A percentile compares a stretch with the other conserved stretches of the same genome.
Evolutionary conservation across 2,797 vertebrate species (phyloP).

Genomic region (Halcyon badia): DNA sequence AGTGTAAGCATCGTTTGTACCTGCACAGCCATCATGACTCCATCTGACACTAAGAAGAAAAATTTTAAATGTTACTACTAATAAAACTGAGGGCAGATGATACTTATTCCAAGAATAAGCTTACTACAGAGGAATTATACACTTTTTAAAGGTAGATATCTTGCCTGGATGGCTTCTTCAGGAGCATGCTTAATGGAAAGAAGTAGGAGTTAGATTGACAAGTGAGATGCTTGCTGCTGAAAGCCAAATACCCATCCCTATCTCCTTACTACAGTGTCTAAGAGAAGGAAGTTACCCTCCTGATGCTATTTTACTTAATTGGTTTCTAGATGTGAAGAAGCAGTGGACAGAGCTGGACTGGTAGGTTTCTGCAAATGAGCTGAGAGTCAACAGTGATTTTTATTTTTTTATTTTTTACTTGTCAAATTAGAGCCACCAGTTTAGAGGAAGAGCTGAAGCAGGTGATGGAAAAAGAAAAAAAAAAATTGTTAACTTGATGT

Average conservation of each 20-base stretch:
- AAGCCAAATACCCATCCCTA: background rate
- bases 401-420: background rate
- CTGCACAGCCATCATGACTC: background rate
- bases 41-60: background rate
- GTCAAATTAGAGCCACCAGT: background rate
- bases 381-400: background rate
- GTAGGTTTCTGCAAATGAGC: background rate
- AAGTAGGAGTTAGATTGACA: background rate
- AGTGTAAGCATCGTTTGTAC: background rate
- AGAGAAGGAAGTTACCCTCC: background rate
- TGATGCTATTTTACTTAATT: background rate
- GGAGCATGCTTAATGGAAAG: background rate
- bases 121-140: background rate
- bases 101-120: background rate
- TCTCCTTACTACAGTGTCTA: background rate
- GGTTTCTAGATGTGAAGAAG: background rate
- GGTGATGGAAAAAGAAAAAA: background rate
- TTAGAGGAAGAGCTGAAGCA: background rate
- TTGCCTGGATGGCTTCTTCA: background rate
- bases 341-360: background rate
- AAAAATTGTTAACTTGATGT: background rate
- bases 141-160: background rate
- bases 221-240: background rate
- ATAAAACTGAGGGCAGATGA: background rate
- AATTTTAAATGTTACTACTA: background rate